Evolutionary conservation across 2,888 invertebrate species (phyloP).

Genomic region (Busseola fusca): DNA sequence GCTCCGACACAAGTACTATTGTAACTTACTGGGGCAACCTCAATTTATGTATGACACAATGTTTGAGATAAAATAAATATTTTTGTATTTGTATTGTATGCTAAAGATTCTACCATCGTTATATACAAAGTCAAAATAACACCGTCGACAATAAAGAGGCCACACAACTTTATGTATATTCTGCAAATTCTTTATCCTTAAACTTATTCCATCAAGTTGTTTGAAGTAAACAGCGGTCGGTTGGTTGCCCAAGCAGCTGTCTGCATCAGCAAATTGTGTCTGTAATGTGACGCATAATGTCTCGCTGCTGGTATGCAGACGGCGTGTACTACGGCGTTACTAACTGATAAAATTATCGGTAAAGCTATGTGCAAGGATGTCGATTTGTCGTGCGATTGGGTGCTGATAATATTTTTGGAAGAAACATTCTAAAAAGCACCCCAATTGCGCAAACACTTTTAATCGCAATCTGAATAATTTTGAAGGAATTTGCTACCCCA

Average conservation of each 20-base stretch:
- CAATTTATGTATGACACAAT: no score
- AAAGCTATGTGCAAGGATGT: constrained; percentile 10
- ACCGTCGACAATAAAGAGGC: neutral
- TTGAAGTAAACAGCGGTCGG: constrained; percentile 10
- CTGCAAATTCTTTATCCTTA: neutral
- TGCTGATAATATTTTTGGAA: neutral
- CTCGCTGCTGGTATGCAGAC: constrained; percentile 50
- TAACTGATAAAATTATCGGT: constrained; percentile 41
- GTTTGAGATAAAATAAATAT: no score
- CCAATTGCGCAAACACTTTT: no score
- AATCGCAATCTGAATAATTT: no score
- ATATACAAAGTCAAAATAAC: neutral
- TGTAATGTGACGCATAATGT: constrained; percentile 57
- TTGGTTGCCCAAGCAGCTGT: constrained; percentile 40
- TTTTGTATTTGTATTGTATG: no score
- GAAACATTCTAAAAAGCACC: no score
- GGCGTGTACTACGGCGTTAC: constrained; percentile 44
- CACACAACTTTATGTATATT: neutral
- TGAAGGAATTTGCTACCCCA: no score
- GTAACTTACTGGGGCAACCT: no score
- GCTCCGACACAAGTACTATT: no score
- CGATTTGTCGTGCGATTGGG: constrained; percentile 7
- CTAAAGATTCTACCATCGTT: no score
- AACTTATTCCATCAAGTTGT: constrained; percentile 18
- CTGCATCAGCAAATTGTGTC: constrained; percentile 49